Percentiles rank a stretch among this genome's conserved stretches.
These are phyloP conservation scores for Andrena marginata DNA, from an alignment of 2,888 invertebrate species.

Conservation along the genomic window DNA sequence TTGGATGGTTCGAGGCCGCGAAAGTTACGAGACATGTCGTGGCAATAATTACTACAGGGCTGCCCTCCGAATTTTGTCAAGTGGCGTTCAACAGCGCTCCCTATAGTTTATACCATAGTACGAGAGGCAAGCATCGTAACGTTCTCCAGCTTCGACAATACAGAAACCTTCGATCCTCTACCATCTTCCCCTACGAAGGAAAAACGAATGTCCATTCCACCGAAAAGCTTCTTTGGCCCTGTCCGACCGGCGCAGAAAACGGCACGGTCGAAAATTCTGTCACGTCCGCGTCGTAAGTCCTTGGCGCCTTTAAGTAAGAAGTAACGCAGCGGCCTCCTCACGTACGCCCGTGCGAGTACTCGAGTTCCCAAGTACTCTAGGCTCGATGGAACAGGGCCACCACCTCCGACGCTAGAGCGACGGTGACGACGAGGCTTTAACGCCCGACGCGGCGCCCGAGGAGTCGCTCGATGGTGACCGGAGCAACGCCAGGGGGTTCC, in stretches of 20 bases:
- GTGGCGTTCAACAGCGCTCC: background rate
- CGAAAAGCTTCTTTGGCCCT: conserved; percentile 5
- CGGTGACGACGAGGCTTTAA: conserved; percentile 1
- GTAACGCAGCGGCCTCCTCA: conserved; percentile 57
- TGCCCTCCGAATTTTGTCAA: background rate
- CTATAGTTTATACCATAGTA: too few species aligned
- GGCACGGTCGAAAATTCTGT: conserved; percentile 79
- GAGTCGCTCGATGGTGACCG: conserved; percentile 33
- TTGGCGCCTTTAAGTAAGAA: conserved; percentile 81
- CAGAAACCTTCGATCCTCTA: background rate
- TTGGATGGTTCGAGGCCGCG: background rate
- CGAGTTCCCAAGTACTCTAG: conserved; percentile 75
- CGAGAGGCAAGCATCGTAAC: background rate
- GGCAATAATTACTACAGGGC: conserved; percentile 9
- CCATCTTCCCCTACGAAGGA: background rate
- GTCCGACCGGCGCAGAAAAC: conserved; percentile 27
- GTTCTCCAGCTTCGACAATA: background rate
- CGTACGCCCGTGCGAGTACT: conserved; percentile 38
- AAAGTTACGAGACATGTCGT: conserved; percentile 1
- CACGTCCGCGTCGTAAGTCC: conserved; percentile 83
- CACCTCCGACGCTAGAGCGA: background rate
- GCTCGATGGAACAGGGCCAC: conserved; percentile 61
- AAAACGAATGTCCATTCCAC: background rate
- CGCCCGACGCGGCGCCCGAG: background rate
- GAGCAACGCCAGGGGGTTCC: conserved; percentile 43